phyloP scores from a whole-genome alignment of 2,113 vertebrate genomes.

The Hydropotes inermis region DNA sequence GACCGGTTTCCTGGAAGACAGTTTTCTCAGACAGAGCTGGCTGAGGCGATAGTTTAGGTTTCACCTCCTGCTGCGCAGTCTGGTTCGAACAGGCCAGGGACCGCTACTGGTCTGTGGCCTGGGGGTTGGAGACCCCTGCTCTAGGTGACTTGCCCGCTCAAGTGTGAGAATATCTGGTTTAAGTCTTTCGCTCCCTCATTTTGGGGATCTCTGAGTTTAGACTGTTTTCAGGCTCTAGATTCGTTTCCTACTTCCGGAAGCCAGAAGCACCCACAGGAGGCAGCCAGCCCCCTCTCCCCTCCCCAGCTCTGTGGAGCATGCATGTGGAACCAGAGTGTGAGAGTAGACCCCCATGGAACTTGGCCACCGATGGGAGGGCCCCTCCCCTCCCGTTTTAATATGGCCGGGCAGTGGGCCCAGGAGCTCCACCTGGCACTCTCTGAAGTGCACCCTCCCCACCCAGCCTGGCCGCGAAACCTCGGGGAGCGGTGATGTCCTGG shows the following conservation, averaged over 20 bases:
- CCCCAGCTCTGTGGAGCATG: neutral
- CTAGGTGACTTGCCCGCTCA: neutral
- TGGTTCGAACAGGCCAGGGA: neutral
- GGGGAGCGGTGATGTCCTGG: fast-evolving
- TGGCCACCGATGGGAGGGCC: neutral
- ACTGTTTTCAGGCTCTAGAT: neutral
- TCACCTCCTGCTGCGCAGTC: neutral
- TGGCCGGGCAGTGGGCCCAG: neutral
- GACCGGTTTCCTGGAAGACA: neutral
- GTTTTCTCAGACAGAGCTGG: neutral
- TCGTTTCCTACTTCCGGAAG: neutral
- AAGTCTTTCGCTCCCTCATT: neutral
- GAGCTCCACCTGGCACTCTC: too few relatives aligned
- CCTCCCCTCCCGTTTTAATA: neutral
- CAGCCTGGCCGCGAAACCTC: fast-evolving
- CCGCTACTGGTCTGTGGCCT: neutral
- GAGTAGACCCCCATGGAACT: neutral
- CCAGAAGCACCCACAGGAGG: neutral
- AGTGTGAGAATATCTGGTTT: neutral
- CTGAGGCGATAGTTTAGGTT: neutral
- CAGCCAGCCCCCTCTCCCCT: neutral
- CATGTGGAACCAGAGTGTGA: neutral
- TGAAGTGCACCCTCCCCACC: neutral
- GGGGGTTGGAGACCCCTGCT: neutral
- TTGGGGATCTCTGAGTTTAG: neutral